A percentile compares a stretch with the other conserved stretches of the same genome.
Evolutionary conservation across 2,888 invertebrate species (phyloP).

Genomic region (Portevinia maculata): DNA sequence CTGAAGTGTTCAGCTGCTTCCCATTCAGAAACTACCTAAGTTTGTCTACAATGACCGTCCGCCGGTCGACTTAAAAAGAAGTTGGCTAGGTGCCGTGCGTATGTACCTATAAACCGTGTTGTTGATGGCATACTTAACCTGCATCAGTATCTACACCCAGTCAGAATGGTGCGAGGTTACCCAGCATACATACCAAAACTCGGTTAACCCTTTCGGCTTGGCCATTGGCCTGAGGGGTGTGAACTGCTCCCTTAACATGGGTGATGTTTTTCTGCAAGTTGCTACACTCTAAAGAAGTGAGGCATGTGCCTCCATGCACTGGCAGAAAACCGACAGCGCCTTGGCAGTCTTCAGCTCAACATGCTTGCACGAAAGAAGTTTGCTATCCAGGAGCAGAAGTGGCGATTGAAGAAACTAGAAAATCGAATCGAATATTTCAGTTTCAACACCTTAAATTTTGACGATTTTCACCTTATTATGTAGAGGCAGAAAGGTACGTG

Average conservation of each 20-base stretch:
- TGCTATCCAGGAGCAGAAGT: no score
- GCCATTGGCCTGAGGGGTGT: slow-evolving; percentile 77
- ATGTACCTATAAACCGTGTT: slow-evolving; percentile 76
- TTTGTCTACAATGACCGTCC: slow-evolving; percentile 71
- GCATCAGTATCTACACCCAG: slow-evolving; percentile 30
- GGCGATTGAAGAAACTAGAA: no score
- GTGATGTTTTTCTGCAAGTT: slow-evolving; percentile 68
- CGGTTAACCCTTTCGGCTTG: slow-evolving; percentile 70
- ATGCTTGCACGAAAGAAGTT: no score
- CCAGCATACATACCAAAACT: slow-evolving; percentile 21
- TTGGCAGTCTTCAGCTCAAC: no score
- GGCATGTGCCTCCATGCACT: slow-evolving; percentile 18
- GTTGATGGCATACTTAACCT: slow-evolving; percentile 75
- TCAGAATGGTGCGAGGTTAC: slow-evolving; percentile 13
- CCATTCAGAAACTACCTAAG: slow-evolving; percentile 37
- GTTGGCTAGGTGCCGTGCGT: slow-evolving; percentile 75
- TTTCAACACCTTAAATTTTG: no score
- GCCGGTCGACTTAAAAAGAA: slow-evolving; percentile 76
- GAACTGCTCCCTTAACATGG: slow-evolving; percentile 76
- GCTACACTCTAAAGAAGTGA: slow-evolving; percentile 47
- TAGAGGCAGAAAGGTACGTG: no score
- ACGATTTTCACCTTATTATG: no score
- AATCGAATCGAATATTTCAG: no score
- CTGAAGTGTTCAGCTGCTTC: not conserved
- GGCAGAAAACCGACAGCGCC: no score